Evolutionary conservation across 2,888 invertebrate species (phyloP).

Genomic region (Imbricaverruca yamaguchii): DNA sequence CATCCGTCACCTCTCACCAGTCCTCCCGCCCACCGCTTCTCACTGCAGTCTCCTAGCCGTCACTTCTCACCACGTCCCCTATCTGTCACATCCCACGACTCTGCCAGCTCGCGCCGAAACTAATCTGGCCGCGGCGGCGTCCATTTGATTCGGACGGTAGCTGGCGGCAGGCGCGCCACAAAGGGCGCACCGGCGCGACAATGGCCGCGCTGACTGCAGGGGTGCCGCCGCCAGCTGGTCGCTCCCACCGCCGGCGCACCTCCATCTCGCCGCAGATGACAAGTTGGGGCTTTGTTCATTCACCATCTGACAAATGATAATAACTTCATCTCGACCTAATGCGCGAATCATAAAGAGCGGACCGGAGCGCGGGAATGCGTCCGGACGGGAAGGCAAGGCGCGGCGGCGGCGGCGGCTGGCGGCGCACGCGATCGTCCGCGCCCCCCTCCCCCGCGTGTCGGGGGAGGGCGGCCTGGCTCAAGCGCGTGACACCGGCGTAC

Average conservation of each 20-base stretch:
- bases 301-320: conserved; percentile 22
- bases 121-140: not conserved
- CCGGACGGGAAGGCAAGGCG: not conserved
- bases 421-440: conserved; percentile 7
- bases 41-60: no score
- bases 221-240: conserved; percentile 1
- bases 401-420: not conserved
- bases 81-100: not conserved
- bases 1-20: no score
- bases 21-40: no score
- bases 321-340: conserved; percentile 21
- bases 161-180: not conserved
- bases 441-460: not conserved
- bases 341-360: conserved; percentile 18
- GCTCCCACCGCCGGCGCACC: conserved; percentile 8
- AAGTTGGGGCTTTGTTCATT: conserved; percentile 22
- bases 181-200: conserved; percentile 8
- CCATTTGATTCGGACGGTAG: not conserved
- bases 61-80: no score
- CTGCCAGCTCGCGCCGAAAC: not conserved
- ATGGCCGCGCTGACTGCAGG: conserved; percentile 7
- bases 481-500: not conserved
- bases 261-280: conserved; percentile 18
- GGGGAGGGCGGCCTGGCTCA: not conserved
- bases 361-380: conserved; percentile 13